These are phyloP conservation scores for Tachina grossa DNA, from an alignment of 2,888 invertebrate species.

Conservation along the genomic window DNA sequence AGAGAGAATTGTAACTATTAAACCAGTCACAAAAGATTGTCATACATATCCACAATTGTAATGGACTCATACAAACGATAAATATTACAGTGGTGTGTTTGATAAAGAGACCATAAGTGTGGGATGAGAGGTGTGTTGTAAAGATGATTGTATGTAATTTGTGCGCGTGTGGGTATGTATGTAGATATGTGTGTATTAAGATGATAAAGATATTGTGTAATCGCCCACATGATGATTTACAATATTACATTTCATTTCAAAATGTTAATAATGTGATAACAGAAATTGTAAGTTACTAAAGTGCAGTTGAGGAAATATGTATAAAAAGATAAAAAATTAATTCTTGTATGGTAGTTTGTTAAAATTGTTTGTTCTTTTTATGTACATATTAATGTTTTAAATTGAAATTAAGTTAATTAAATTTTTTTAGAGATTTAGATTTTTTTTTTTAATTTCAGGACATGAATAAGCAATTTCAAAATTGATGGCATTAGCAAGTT, in stretches of 20 bases:
- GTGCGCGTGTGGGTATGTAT: conserved; percentile 18
- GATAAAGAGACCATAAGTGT: not conserved
- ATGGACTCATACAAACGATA: not conserved
- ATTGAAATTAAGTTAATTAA: not conserved
- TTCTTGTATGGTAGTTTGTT: not conserved
- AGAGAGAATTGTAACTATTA: not conserved
- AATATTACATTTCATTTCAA: conserved; percentile 55
- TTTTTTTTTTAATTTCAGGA: not conserved
- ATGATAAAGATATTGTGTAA: conserved; percentile 68
- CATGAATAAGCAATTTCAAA: too few species aligned
- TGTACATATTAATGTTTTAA: not conserved
- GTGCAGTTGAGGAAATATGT: conserved; percentile 5
- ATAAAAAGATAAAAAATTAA: not conserved
- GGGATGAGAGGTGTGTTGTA: conserved; percentile 9
- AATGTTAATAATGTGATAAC: conserved; percentile 70
- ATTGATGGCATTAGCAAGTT: too few species aligned
- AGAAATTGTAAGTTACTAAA: conserved; percentile 63
- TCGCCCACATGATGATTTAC: conserved; percentile 72
- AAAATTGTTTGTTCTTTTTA: not conserved
- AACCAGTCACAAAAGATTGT: conserved; percentile 7
- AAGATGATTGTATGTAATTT: not conserved
- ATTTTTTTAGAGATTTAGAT: not conserved
- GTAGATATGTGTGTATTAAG: conserved; percentile 28
- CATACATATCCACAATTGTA: conserved; percentile 13
- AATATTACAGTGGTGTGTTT: conserved; percentile 22